Evolutionary conservation across 2,888 invertebrate species (phyloP).

Genomic region (Phengaris alcon): DNA sequence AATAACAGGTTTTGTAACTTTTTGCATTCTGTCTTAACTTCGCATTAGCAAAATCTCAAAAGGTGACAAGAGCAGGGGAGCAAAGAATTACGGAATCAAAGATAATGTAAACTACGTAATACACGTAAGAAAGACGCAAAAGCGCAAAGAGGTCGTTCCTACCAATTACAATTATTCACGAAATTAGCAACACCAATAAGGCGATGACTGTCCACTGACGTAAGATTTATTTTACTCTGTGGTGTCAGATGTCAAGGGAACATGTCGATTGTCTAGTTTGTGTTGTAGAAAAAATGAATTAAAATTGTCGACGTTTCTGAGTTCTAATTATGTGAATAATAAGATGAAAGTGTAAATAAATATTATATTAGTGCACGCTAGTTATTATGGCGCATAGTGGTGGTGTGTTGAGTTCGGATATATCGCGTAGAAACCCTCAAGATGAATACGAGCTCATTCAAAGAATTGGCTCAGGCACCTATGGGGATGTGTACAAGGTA

Average conservation of each 20-base stretch:
- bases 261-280: slow-evolving; percentile 52
- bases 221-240: slow-evolving; percentile 50
- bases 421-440: slow-evolving; percentile 95
- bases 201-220: slow-evolving; percentile 23
- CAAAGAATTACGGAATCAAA: background rate
- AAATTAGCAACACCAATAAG: slow-evolving; percentile 23
- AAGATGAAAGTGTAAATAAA: slow-evolving; percentile 78
- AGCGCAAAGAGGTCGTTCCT: slow-evolving; percentile 1
- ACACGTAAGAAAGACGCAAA: background rate
- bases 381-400: slow-evolving; percentile 85
- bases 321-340: slow-evolving; percentile 75
- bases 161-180: background rate
- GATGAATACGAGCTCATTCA: slow-evolving; percentile 99
- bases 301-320: slow-evolving; percentile 67
- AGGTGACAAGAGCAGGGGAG: too few relatives aligned
- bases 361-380: slow-evolving; percentile 70
- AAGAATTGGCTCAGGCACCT: slow-evolving; percentile 99
- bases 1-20: too few relatives aligned
- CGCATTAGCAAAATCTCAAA: too few relatives aligned
- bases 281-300: slow-evolving; percentile 67
- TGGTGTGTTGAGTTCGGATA: slow-evolving; percentile 93
- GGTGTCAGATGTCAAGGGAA: slow-evolving; percentile 68
- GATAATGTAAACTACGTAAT: too few relatives aligned
- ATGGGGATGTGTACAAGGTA: slow-evolving; percentile 99
- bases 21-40: too few relatives aligned